Percentiles rank a stretch among this genome's conserved stretches.
These are phyloP conservation scores for Musca domestica DNA, from an alignment of 1,140 invertebrate species.

Conservation along the genomic window DNA sequence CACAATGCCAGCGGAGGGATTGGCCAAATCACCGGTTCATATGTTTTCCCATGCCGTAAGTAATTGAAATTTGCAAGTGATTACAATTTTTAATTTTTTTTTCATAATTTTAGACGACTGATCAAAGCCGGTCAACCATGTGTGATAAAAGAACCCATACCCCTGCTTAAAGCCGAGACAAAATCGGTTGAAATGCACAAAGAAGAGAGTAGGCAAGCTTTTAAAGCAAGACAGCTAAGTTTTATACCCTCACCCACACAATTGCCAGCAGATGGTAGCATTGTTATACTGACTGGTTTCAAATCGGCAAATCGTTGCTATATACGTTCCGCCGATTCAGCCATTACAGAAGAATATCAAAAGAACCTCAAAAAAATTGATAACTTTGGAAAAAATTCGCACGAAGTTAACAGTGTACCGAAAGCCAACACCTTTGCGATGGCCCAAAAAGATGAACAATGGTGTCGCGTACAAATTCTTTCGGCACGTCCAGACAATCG, in stretches of 20 bases:
- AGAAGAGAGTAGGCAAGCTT: not conserved
- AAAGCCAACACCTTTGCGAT: constrained; percentile 27
- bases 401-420: not conserved
- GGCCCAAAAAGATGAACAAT: constrained; percentile 16
- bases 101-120: not conserved
- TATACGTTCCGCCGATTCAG: constrained; percentile 30
- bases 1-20: constrained; percentile 22
- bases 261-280: not conserved
- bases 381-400: constrained; percentile 25
- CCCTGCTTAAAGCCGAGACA: not conserved
- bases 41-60: constrained; percentile 28
- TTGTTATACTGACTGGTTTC: constrained; percentile 27
- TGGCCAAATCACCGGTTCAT: constrained; percentile 28
- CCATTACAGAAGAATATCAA: constrained; percentile 26
- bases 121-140: not conserved
- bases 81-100: not conserved
- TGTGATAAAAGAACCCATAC: not conserved
- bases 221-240: not conserved
- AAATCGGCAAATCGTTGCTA: constrained; percentile 37
- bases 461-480: constrained; percentile 32
- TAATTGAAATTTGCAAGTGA: not conserved
- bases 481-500: not conserved
- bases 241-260: not conserved
- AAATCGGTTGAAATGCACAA: not conserved
- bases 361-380: constrained; percentile 33